These are phyloP conservation scores for Melinaea menophilus DNA, from an alignment of 2,888 invertebrate species.

Conservation along the genomic window DNA sequence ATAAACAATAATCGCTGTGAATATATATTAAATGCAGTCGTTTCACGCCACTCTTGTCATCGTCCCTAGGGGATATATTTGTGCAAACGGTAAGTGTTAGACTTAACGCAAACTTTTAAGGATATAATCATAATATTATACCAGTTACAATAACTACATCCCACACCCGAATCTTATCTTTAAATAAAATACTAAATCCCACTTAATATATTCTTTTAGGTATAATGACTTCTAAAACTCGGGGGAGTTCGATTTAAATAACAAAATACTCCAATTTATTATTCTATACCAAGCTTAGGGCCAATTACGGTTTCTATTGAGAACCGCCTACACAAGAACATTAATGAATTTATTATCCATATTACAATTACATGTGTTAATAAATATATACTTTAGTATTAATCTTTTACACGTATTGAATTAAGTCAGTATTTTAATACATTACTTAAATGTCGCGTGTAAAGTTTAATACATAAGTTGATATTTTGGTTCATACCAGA, in stretches of 20 bases:
- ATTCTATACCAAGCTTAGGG: slow-evolving; percentile 28
- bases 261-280: slow-evolving; percentile 34
- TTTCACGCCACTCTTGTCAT: no score
- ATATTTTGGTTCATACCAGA: no score
- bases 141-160: no score
- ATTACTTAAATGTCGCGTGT: no score
- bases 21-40: not conserved
- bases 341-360: slow-evolving; percentile 6
- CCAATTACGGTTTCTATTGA: slow-evolving; percentile 28
- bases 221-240: slow-evolving; percentile 13
- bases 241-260: slow-evolving; percentile 32
- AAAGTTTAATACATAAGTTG: no score
- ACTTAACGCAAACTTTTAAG: no score
- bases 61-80: no score
- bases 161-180: no score
- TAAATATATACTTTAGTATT: no score
- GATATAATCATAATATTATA: no score
- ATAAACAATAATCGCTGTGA: not conserved
- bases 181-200: not conserved
- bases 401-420: not conserved
- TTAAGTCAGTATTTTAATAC: no score
- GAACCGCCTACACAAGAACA: not conserved
- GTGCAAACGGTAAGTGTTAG: no score
- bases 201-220: not conserved
- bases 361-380: not conserved